Base-by-base conservation (phyloP, 2,888 invertebrate genomes). In the Leptopilina myrica region DNA sequence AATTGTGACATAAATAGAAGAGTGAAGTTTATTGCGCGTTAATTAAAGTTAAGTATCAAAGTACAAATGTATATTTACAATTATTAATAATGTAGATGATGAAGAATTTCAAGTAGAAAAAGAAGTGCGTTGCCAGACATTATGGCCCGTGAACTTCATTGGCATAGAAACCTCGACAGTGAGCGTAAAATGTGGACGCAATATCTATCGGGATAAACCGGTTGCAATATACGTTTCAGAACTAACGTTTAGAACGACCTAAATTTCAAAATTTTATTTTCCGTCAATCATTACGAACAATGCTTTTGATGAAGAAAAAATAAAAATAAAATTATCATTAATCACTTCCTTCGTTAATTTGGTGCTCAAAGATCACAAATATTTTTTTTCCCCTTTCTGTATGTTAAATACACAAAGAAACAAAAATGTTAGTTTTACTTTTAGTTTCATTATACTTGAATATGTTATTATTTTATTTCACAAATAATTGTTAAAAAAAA, bases 111-210 rank as follows among this genome's bases (percentile, higher is more conserved):
- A 83, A 81, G 76, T 20, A 65, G 64, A 78, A 59, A 80, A 69
- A 77, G 11, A 59, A 76, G 20, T 78, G 49, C 73, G 64, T 62
- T 43, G 11, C 12, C 15, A 20, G 79, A 64, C 76, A 43, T 20
- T 62, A 73, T 81, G 81, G 85, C 81, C 87, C 88, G 81, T 88
- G 88, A 88, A 87, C 87, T 87, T 87, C 84, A 79, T 78, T 69
- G 76, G 56, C 83, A 77, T 81, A 79, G 80, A 85, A 86, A 85
- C 87, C 87, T 88, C 87, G 88, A 82, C 88, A 88, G 87, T 88
- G 88, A 89, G 86, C 82, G 86, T 78, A 82, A 20, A 20, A 84
- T 79, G 81, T 80, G 84, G 78, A 80, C 82, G 81, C 85, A 83
- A 87, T 62, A 62, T 84, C 83, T 81, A 80, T 83, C 79, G 80